Evolutionary conservation across 2,888 invertebrate species (phyloP).

Genomic region (Dynastes maya): DNA sequence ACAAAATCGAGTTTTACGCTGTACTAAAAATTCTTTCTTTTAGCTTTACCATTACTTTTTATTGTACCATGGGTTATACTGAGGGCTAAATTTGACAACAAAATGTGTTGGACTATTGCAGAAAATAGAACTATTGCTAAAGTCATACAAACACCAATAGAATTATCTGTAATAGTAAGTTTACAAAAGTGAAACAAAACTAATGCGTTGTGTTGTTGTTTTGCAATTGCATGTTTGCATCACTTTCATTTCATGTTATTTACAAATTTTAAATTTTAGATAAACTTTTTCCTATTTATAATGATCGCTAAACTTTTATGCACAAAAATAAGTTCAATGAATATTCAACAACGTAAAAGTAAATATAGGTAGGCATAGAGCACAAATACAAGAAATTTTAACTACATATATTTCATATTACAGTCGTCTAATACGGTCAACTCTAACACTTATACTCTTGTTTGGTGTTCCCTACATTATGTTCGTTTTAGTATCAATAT

Average conservation of each 20-base stretch:
- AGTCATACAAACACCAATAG: slow-evolving; percentile 74
- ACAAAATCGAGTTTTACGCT: no score
- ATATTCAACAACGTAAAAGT: slow-evolving; percentile 74
- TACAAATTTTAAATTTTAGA: slow-evolving; percentile 67
- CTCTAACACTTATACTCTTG: slow-evolving; percentile 77
- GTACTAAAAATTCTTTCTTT: neutral
- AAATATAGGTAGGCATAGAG: slow-evolving; percentile 73
- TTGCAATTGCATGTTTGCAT: neutral
- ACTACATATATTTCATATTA: neutral
- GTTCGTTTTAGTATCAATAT: slow-evolving; percentile 72
- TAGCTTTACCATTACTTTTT: slow-evolving; percentile 75
- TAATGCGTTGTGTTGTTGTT: neutral
- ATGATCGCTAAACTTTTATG: slow-evolving; percentile 75
- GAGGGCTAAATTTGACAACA: slow-evolving; percentile 72
- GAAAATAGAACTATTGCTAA: slow-evolving; percentile 71
- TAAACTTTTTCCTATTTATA: slow-evolving; percentile 70
- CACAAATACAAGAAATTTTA: neutral
- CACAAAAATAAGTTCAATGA: slow-evolving; percentile 74
- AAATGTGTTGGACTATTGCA: slow-evolving; percentile 76
- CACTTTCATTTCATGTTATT: neutral
- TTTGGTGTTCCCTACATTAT: slow-evolving; percentile 79
- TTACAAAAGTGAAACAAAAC: neutral
- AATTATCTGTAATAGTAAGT: slow-evolving; percentile 75
- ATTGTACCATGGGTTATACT: slow-evolving; percentile 75
- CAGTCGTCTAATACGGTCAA: slow-evolving; percentile 78